Conservation (phyloP, 1,140 invertebrate species). For the Lepidurus packardi region DNA sequence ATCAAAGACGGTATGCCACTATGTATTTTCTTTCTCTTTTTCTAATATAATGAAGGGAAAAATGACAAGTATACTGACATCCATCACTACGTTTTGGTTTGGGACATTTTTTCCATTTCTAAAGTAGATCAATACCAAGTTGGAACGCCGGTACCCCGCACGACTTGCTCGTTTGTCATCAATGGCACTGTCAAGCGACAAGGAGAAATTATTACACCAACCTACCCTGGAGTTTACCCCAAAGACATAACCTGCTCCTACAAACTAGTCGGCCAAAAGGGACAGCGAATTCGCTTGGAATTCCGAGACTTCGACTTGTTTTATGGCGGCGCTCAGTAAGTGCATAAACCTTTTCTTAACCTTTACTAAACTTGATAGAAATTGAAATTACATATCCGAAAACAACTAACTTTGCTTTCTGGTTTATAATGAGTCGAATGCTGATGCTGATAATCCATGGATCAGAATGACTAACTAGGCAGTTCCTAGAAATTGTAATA, state of each 20-base stretch:
- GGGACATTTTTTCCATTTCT: conserved; percentile 28
- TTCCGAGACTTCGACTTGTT: conserved; percentile 98
- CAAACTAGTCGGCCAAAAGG: conserved; percentile 81
- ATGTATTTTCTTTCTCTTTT: not conserved
- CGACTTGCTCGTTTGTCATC: conserved; percentile 77
- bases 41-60: not conserved
- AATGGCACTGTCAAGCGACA: conserved; percentile 66
- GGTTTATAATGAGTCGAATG: too few relatives aligned
- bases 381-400: too few relatives aligned
- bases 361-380: too few relatives aligned
- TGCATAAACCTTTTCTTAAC: conserved; percentile 40
- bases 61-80: conserved; percentile 25
- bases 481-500: too few relatives aligned
- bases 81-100: conserved; percentile 28
- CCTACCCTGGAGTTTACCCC: conserved; percentile 97
- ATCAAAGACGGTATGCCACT: conserved; percentile 84
- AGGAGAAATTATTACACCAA: conserved; percentile 88
- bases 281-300: conserved; percentile 88
- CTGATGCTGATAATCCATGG: too few relatives aligned
- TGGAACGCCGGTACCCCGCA: conserved; percentile 70
- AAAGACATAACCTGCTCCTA: conserved; percentile 91
- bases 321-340: conserved; percentile 97
- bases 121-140: conserved; percentile 69
- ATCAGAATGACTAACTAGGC: too few relatives aligned
- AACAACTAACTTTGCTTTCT: too few relatives aligned